Conservation (phyloP, 2,113 vertebrate species). For the Prionailurus bengalensis region DNA sequence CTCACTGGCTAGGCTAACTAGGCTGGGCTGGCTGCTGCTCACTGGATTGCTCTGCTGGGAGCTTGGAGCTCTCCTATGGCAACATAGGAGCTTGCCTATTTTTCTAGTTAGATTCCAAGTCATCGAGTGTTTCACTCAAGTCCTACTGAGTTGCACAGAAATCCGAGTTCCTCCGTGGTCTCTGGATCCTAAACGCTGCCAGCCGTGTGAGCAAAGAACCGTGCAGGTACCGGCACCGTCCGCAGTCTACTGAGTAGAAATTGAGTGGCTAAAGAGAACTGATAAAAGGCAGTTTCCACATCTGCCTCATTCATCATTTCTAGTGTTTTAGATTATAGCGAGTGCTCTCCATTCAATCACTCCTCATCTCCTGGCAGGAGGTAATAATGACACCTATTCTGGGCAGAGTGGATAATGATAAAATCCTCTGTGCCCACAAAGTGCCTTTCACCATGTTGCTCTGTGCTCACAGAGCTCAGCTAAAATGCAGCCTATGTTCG, state of each 20-base stretch:
- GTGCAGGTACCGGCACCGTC: not conserved
- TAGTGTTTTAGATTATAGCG: constrained; percentile 61
- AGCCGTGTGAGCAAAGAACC: not conserved
- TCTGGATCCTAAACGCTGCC: not conserved
- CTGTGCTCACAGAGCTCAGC: not conserved
- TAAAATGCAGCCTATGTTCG: not conserved
- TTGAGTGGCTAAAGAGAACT: constrained; percentile 50
- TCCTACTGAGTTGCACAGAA: not conserved
- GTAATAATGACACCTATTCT: constrained; percentile 67
- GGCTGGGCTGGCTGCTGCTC: not conserved
- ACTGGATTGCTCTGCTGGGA: not conserved
- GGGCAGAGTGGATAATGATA: constrained; percentile 68
- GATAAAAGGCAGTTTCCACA: constrained; percentile 24
- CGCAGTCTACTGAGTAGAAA: not conserved
- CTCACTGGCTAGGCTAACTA: not conserved
- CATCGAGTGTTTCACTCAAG: not conserved
- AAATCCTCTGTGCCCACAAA: constrained; percentile 44
- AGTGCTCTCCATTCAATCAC: constrained; percentile 56
- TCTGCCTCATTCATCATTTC: constrained; percentile 70
- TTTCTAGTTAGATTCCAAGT: constrained; percentile 30
- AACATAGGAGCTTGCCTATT: not conserved
- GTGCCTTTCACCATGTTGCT: not conserved
- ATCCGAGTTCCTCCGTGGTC: not conserved
- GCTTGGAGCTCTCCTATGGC: not conserved
- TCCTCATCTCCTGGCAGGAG: constrained; percentile 64